These are phyloP conservation scores for Serinus canaria DNA, from an alignment of 2,113 vertebrate genomes.

Conservation along the genomic window DNA sequence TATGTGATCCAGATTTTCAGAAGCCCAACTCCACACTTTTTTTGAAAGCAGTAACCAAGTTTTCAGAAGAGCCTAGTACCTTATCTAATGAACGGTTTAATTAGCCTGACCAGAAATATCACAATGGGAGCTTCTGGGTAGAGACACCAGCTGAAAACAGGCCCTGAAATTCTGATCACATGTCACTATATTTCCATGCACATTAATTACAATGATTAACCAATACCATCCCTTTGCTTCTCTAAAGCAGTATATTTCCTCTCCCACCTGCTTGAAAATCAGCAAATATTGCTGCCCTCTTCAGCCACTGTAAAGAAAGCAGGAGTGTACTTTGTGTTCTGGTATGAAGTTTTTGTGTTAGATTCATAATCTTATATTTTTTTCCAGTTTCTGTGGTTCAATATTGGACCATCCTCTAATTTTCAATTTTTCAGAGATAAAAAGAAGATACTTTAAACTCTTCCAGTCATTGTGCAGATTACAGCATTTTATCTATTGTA, in stretches of 20 bases:
- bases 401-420: background rate
- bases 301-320: background rate
- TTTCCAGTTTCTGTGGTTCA: background rate
- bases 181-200: background rate
- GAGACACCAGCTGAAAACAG: background rate
- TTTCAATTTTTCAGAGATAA: background rate
- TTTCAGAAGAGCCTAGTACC: background rate
- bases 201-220: background rate
- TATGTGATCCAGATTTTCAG: background rate
- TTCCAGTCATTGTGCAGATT: background rate
- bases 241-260: background rate
- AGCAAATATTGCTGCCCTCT: background rate
- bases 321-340: background rate
- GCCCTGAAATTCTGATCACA: background rate
- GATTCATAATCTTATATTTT: background rate
- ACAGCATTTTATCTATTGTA: background rate
- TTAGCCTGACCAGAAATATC: background rate
- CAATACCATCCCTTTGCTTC: background rate
- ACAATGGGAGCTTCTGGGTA: background rate
- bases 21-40: background rate
- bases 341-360: background rate
- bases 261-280: background rate
- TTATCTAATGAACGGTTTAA: background rate
- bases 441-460: background rate
- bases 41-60: background rate